These are phyloP conservation scores for Laticauda colubrina DNA, from an alignment of 2,113 vertebrate species.

Conservation along the genomic window DNA sequence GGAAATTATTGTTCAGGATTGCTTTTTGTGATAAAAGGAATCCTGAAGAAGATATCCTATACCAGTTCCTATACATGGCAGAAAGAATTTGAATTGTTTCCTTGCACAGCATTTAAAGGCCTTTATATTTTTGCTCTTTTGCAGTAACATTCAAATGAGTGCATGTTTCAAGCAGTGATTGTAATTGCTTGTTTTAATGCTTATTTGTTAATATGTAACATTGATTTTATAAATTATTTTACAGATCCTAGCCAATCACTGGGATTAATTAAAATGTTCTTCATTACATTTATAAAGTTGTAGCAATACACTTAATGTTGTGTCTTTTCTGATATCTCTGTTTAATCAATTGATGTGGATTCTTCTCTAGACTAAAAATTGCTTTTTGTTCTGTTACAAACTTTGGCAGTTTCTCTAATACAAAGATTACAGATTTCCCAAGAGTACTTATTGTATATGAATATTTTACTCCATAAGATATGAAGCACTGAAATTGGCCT, in stretches of 20 bases:
- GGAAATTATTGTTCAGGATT: slow-evolving; percentile 27
- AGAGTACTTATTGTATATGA: slow-evolving; percentile 33
- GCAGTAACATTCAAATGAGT: not conserved
- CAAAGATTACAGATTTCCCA: slow-evolving; percentile 60
- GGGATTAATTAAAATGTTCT: not conserved
- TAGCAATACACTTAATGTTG: not conserved
- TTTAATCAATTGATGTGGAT: not conserved
- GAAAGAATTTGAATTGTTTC: slow-evolving; percentile 7
- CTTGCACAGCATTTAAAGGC: not conserved
- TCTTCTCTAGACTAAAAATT: slow-evolving; percentile 3
- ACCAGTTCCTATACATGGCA: not conserved
- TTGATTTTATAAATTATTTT: slow-evolving; percentile 15
- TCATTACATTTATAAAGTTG: not conserved
- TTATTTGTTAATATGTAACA: slow-evolving; percentile 23
- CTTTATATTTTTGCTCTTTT: slow-evolving; percentile 29
- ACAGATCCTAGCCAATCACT: not conserved
- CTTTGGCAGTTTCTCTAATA: slow-evolving; percentile 42
- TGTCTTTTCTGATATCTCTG: slow-evolving; percentile 19
- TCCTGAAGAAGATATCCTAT: slow-evolving; percentile 34
- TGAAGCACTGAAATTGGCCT: slow-evolving; percentile 5
- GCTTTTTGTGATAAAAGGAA: slow-evolving; percentile 26
- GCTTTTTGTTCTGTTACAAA: slow-evolving; percentile 54
- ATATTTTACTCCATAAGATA: slow-evolving; percentile 34
- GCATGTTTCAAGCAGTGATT: not conserved
- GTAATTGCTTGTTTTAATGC: not conserved